These are phyloP conservation scores for Eubasilissa regina DNA, from an alignment of 1,140 invertebrate species.

Conservation along the genomic window DNA sequence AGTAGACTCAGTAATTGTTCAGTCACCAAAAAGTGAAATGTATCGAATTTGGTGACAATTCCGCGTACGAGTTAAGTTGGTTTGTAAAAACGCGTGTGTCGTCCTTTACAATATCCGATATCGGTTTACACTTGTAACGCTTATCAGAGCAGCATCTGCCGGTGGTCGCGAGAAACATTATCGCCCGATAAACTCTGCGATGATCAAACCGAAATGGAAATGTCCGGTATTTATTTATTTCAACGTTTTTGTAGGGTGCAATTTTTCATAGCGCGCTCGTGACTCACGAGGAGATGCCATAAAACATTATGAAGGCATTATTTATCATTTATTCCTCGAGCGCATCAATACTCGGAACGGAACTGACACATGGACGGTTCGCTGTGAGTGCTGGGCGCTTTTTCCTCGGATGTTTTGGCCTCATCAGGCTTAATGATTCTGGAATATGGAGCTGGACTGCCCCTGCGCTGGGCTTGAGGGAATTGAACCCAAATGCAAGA, in stretches of 20 bases:
- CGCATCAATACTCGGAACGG: slow-evolving; percentile 12
- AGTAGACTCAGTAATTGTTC: background rate
- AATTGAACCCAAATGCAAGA: slow-evolving; percentile 4
- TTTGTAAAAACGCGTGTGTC: slow-evolving; percentile 49
- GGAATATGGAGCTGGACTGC: slow-evolving; percentile 28
- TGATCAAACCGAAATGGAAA: slow-evolving; percentile 36
- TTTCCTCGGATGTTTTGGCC: slow-evolving; percentile 26
- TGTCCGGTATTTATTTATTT: slow-evolving; percentile 25
- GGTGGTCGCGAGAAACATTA: slow-evolving; percentile 31
- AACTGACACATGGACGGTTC: background rate
- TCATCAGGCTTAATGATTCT: slow-evolving; percentile 42
- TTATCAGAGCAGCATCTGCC: slow-evolving; percentile 53
- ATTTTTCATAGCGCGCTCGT: slow-evolving; percentile 26
- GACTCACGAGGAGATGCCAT: slow-evolving; percentile 25
- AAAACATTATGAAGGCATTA: slow-evolving; percentile 8
- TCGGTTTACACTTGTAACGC: slow-evolving; percentile 53
- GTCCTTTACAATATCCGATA: slow-evolving; percentile 51
- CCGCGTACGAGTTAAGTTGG: background rate
- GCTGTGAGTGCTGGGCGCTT: background rate
- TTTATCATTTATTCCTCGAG: slow-evolving; percentile 28
- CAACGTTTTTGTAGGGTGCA: slow-evolving; percentile 24
- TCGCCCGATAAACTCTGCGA: background rate
- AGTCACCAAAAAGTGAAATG: slow-evolving; percentile 23
- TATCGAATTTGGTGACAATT: slow-evolving; percentile 6
- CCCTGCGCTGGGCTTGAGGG: background rate